Evolutionary conservation across 2,888 invertebrate genomes (phyloP), one percentile per base, ranked within the genome.

Genomic region (Hirtodrosophila duncani): DNA sequence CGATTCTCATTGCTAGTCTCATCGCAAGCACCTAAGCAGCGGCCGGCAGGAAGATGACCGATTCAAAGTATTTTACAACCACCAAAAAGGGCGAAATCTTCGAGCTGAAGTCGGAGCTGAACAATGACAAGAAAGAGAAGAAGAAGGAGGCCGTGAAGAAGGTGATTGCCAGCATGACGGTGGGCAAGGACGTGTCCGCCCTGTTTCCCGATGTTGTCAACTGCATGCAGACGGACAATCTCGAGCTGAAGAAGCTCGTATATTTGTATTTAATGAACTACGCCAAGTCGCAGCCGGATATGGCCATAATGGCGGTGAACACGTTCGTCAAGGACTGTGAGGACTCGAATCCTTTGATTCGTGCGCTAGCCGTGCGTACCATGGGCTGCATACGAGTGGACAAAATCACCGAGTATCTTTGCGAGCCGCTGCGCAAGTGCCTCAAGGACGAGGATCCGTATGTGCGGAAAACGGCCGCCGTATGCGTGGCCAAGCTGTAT

Each of bases 281-380:
- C 87, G 99, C 99, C 43, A 99, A 99, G 88, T 98, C 97, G 42
- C 99, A 99, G 87, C 99, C 99, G 0, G 99, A 99, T 86, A 97
- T 99, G 95, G 99, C 99, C 44, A 99, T 99, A 58, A 98, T 99
- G 98, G 99, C 99, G 7, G 99, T 99, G 50, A 99, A 99, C 88
- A 99, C 99, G 4, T 99, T 99, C 89, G 99, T 99, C 65, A 99
- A 98, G 94, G 99, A 99, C 88, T 99, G 99, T 88, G 99, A 99
- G 89, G 99, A 99, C 88, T 97, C 98, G 7, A 99, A 99, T 89
- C 99, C 99, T 18, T 89, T 99, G 85, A 99, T 99, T 84, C 91
- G 99, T 67, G 99, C 99, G 1, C 88, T 99, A 83, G 99, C 99
- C 21, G 99, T 99, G 18, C 90, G 99, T 51, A 99, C 99, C 10